Conservation (phyloP, 2,797 vertebrate species). For the Amphiprion clarkii region DNA sequence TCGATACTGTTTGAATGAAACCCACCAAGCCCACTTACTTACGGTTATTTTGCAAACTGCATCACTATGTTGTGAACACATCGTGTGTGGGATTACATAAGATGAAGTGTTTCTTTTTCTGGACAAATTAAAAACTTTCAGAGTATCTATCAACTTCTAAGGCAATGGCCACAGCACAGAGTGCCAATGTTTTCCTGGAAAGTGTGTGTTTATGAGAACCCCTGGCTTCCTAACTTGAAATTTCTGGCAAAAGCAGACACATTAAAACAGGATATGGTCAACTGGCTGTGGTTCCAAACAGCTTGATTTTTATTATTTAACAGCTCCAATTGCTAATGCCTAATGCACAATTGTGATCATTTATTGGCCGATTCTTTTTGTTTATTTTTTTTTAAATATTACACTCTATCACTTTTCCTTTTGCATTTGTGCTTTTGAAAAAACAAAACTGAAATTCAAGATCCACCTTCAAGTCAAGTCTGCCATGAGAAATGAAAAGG, state of each 20-base stretch:
- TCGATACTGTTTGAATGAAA: too few relatives aligned
- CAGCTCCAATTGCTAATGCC: not conserved
- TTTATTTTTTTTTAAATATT: too few relatives aligned
- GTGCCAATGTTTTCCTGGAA: not conserved
- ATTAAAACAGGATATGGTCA: too few relatives aligned
- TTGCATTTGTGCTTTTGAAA: not conserved
- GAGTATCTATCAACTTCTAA: not conserved
- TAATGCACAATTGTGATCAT: not conserved
- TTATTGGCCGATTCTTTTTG: not conserved
- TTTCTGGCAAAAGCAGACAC: too few relatives aligned
- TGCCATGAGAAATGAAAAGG: slow-evolving; percentile 4
- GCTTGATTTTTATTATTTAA: not conserved
- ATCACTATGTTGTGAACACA: too few relatives aligned
- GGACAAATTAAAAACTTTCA: not conserved
- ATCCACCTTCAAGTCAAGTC: not conserved
- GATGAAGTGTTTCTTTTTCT: not conserved
- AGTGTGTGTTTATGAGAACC: not conserved
- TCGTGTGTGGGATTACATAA: too few relatives aligned
- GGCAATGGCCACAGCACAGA: not conserved
- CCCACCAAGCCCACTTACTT: too few relatives aligned
- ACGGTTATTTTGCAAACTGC: too few relatives aligned
- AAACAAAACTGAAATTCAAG: not conserved
- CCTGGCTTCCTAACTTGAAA: not conserved
- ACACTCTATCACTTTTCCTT: not conserved
- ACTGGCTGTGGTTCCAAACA: not conserved